These are phyloP conservation scores for Adineta ricciae DNA, from an alignment of 2,888 invertebrate genomes.

Conservation along the genomic window DNA sequence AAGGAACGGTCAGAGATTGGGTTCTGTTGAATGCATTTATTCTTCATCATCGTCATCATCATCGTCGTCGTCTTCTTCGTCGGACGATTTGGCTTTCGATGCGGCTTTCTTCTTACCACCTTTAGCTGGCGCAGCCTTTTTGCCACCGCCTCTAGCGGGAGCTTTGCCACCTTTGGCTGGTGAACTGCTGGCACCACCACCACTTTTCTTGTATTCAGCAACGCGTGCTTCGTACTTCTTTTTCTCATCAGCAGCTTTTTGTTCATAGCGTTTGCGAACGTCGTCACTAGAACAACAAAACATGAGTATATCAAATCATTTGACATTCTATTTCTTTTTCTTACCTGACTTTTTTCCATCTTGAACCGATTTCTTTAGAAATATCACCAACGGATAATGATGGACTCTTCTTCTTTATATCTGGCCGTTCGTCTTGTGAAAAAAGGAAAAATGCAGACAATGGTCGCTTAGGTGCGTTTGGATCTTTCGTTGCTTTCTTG, in stretches of 20 bases:
- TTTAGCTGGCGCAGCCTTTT: neutral
- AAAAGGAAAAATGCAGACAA: slow-evolving; percentile 19
- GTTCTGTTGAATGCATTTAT: neutral
- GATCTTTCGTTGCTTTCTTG: neutral
- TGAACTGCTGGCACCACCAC: neutral
- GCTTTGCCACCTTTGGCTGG: neutral
- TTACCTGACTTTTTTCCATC: slow-evolving; percentile 16
- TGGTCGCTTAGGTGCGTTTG: slow-evolving; percentile 14
- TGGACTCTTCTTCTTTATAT: neutral
- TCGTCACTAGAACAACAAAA: neutral
- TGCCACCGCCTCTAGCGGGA: neutral
- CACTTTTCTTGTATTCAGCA: neutral
- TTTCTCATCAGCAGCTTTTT: slow-evolving; percentile 8
- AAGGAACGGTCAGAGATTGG: neutral
- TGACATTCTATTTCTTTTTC: neutral
- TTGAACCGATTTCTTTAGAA: slow-evolving; percentile 13
- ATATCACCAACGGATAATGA: slow-evolving; percentile 19
- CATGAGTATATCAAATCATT: too few species aligned
- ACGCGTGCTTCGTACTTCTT: neutral
- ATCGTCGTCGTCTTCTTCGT: slow-evolving; percentile 4
- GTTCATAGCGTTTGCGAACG: neutral
- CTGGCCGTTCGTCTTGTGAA: slow-evolving; percentile 10
- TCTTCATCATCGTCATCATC: slow-evolving; percentile 3
- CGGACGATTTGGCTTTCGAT: neutral
- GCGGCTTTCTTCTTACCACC: neutral